A percentile compares a stretch with the other conserved stretches of the same genome.
These are phyloP conservation scores for Acleris literana DNA, from an alignment of 2,888 invertebrate species.

Conservation along the genomic window DNA sequence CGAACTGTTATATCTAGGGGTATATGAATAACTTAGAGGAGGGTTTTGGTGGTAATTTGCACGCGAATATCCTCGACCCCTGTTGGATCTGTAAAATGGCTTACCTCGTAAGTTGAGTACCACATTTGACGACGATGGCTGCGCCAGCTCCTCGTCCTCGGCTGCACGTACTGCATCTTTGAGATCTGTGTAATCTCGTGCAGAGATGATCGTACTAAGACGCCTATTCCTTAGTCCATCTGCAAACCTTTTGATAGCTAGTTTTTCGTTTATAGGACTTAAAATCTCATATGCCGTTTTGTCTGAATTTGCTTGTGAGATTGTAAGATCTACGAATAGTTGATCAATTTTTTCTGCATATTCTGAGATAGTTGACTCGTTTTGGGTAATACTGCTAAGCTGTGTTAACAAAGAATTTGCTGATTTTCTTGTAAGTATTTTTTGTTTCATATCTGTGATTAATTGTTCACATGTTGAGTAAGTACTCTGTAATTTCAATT, in stretches of 20 bases:
- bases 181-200: conserved; percentile 24
- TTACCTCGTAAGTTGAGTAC: background rate
- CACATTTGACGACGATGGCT: background rate
- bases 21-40: background rate
- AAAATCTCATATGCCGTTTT: conserved; percentile 16
- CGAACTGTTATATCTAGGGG: conserved; percentile 1
- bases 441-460: conserved; percentile 10
- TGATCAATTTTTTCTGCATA: conserved; percentile 33
- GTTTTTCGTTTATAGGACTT: conserved; percentile 37
- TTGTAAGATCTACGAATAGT: conserved; percentile 37
- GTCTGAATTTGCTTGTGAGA: conserved; percentile 36
- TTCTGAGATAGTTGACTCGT: conserved; percentile 19
- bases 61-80: background rate
- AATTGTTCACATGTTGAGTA: conserved; percentile 12
- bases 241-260: conserved; percentile 37
- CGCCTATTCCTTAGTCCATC: conserved; percentile 33
- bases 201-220: conserved; percentile 34
- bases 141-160: conserved; percentile 28
- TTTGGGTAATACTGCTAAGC: conserved; percentile 19
- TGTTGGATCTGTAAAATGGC: background rate
- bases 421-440: conserved; percentile 24
- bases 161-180: conserved; percentile 37
- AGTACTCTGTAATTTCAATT: conserved; percentile 13
- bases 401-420: conserved; percentile 22
- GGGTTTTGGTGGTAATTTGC: background rate